phyloP scores from a whole-genome alignment of 2,797 vertebrate species.

The Pitangus sulphuratus region DNA sequence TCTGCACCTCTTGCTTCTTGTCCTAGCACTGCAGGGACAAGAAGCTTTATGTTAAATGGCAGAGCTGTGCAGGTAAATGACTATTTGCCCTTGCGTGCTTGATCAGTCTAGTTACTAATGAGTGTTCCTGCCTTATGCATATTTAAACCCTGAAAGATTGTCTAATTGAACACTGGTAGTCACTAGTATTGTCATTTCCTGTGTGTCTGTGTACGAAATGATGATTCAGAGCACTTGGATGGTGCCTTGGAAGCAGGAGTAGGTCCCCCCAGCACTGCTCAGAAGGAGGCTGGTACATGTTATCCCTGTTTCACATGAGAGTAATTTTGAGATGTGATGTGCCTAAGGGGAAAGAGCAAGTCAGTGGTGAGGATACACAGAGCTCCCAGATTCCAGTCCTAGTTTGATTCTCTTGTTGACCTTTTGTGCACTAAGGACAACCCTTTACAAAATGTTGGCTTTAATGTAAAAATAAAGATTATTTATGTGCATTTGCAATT shows the following conservation, averaged over 20 bases:
- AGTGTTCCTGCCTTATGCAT: slow-evolving; percentile 20
- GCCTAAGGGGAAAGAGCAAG: not conserved
- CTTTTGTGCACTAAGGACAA: not conserved
- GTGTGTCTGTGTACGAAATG: not conserved
- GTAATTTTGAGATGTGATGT: not conserved
- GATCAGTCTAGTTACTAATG: slow-evolving; percentile 25
- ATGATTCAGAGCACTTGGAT: not conserved
- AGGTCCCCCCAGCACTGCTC: not conserved
- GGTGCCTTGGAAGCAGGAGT: not conserved
- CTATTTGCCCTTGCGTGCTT: slow-evolving; percentile 23
- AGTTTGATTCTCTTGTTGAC: not conserved
- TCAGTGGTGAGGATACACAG: not conserved
- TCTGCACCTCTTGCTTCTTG: not conserved
- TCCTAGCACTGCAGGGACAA: not conserved
- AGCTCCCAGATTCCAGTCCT: not conserved
- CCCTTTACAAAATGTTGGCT: not conserved
- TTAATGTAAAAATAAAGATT: not conserved
- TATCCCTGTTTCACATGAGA: not conserved
- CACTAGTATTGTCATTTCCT: slow-evolving; percentile 21
- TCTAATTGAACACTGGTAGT: slow-evolving; percentile 42
- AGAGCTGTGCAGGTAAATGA: slow-evolving; percentile 6
- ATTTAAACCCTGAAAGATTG: slow-evolving; percentile 63
- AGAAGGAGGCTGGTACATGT: not conserved
- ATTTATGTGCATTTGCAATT: not conserved
- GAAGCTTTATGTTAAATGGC: slow-evolving; percentile 2